Conservation (phyloP, 2,797 vertebrate genomes). For the Crypturellus tataupa region DNA sequence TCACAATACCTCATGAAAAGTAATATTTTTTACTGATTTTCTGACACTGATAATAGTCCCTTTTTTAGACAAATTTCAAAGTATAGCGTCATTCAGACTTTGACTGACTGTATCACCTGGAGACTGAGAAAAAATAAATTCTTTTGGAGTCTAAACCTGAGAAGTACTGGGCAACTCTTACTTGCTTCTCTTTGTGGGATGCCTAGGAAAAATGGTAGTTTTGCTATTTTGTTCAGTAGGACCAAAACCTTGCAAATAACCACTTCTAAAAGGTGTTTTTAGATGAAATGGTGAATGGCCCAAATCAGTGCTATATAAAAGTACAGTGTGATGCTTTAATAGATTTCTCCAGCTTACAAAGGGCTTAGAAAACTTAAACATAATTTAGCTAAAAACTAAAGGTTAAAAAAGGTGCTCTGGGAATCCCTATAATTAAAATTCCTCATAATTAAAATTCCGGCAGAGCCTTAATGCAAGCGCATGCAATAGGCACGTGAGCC, state of each 20-base stretch:
- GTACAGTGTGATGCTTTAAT: background rate
- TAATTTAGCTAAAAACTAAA: background rate
- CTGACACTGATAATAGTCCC: background rate
- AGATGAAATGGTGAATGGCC: background rate
- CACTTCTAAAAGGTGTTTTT: background rate
- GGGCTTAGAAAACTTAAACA: background rate
- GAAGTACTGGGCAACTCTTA: background rate
- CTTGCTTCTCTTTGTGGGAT: background rate
- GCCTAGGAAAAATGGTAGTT: background rate
- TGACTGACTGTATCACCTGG: background rate
- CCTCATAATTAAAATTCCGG: background rate
- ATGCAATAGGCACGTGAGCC: background rate
- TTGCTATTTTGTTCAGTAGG: background rate
- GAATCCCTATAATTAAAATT: background rate
- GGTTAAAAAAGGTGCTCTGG: background rate
- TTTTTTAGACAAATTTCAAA: background rate
- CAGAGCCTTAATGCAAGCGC: background rate
- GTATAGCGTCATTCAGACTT: background rate
- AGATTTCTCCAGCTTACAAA: background rate
- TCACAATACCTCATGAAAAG: background rate
- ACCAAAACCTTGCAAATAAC: background rate
- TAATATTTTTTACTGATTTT: constrained; percentile 1
- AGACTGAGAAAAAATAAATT: background rate
- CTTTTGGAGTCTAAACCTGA: background rate
- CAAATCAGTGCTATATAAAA: background rate